phyloP scores from a whole-genome alignment of 2,797 vertebrate species.

The Anguilla marmorata region DNA sequence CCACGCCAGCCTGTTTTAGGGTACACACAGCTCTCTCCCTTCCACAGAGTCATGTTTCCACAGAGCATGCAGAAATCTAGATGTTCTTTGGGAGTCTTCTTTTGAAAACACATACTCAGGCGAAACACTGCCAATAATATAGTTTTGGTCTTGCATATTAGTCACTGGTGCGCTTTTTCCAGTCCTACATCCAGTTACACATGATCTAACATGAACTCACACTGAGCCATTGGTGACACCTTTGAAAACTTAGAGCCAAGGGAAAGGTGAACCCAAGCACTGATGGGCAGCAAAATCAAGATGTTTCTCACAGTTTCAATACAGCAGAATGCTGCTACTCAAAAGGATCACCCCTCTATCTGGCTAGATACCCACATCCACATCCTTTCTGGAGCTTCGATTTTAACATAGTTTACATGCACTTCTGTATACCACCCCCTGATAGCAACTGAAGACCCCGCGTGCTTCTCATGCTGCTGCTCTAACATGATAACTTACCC shows the following conservation, averaged over 20 bases:
- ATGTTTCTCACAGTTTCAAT: neutral
- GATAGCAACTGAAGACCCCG: neutral
- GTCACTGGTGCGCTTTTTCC: neutral
- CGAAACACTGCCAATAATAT: neutral
- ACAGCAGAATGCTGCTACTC: neutral
- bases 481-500: neutral
- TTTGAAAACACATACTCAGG: neutral
- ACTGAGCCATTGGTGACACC: neutral
- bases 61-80: neutral
- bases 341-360: neutral
- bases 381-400: too few relatives aligned
- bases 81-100: neutral
- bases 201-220: neutral
- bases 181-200: neutral
- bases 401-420: neutral
- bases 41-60: neutral
- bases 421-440: neutral
- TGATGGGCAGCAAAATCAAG: neutral
- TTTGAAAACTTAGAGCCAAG: neutral
- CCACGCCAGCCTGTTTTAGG: neutral
- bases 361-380: neutral
- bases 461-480: neutral
- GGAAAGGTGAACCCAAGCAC: neutral
- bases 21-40: neutral
- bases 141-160: neutral